A percentile compares a stretch with the other conserved stretches of the same genome.
Evolutionary conservation across 2,797 vertebrate species (phyloP).

Genomic region (Neosilurus mollespiculum): DNA sequence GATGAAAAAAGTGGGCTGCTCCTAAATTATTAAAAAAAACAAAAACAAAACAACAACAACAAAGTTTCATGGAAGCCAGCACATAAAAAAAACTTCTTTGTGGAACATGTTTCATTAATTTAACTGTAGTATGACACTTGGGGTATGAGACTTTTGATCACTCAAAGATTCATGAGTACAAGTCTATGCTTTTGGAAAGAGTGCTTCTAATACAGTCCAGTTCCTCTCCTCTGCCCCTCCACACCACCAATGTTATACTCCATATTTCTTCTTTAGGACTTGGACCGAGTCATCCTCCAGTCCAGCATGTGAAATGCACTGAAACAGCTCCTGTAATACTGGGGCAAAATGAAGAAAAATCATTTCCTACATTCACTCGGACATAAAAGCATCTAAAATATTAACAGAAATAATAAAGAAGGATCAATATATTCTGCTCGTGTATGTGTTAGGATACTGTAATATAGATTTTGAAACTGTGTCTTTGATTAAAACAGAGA

Average conservation of each 20-base stretch:
- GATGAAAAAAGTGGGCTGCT: background rate
- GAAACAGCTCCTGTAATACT: constrained; percentile 85
- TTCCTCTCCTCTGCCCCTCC: background rate
- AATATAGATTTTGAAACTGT: background rate
- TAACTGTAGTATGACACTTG: background rate
- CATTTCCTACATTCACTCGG: background rate
- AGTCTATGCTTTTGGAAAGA: background rate
- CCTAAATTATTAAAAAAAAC: background rate
- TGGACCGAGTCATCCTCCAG: constrained; percentile 69
- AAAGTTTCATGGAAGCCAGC: background rate
- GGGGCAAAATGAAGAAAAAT: constrained; percentile 44
- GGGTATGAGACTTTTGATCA: background rate
- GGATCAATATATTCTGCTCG: background rate
- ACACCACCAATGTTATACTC: constrained; percentile 67
- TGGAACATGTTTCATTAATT: background rate
- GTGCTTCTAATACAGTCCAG: background rate
- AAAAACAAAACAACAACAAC: background rate
- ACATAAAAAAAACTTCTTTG: background rate
- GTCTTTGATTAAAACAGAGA: background rate
- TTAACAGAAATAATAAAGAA: background rate
- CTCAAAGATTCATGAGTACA: background rate
- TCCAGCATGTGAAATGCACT: constrained; percentile 75
- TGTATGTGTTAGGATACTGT: background rate
- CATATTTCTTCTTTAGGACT: constrained; percentile 82
- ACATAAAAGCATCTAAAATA: background rate